Percentiles rank a stretch among this genome's conserved stretches.
Conservation (phyloP, 2,888 invertebrate genomes). For the Deroplatys truncata region DNA sequence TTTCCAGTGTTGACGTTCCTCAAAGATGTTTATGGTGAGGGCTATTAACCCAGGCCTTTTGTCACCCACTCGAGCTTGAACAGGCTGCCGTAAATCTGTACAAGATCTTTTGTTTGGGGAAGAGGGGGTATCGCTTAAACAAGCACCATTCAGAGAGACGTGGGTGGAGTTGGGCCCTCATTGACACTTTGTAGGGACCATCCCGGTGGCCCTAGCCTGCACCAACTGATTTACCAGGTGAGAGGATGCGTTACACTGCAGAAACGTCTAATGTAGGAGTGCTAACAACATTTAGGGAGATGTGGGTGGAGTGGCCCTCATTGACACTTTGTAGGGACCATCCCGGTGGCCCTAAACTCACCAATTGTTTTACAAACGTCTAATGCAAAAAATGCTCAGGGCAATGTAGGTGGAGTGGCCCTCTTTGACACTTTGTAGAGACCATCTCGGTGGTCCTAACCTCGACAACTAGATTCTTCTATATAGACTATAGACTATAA, state of each 20-base stretch:
- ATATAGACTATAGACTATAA: too few relatives aligned
- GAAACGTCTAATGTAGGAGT: background rate
- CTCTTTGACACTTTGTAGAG: too few relatives aligned
- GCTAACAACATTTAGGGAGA: too few relatives aligned
- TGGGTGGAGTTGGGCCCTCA: background rate
- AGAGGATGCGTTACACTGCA: background rate
- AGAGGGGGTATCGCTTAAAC: background rate
- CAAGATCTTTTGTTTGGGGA: background rate
- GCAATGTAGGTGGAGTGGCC: too few relatives aligned
- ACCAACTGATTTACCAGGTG: background rate
- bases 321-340: too few relatives aligned
- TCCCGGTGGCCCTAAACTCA: too few relatives aligned
- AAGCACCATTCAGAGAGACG: background rate
- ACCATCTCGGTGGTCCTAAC: too few relatives aligned
- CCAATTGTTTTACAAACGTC: too few relatives aligned
- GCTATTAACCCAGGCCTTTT: background rate
- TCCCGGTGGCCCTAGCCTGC: background rate
- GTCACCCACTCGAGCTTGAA: background rate
- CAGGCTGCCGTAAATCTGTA: background rate
- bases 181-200: background rate
- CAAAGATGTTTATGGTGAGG: background rate
- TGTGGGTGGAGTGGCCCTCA: too few relatives aligned
- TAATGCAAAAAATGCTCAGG: too few relatives aligned
- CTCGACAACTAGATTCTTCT: too few relatives aligned
- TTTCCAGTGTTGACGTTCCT: background rate